A percentile compares a stretch with the other conserved stretches of the same genome.
Conservation (phyloP, 1,140 invertebrate species). For the Heliothis subflexa region DNA sequence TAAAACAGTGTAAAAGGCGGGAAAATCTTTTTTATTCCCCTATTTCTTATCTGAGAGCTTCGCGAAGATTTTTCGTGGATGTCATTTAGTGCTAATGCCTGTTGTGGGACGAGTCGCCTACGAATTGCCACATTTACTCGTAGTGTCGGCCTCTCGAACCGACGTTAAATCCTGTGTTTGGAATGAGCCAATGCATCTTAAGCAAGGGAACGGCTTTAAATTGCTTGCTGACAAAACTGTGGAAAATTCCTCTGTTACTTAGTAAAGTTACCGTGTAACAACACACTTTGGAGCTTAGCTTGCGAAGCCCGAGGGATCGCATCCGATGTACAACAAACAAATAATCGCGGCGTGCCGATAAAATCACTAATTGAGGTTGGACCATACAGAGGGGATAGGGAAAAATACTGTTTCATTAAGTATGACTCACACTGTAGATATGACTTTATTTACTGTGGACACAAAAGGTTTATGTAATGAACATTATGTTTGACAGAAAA, state of each 20-base stretch:
- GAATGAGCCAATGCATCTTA: slow-evolving; percentile 84
- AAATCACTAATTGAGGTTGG: slow-evolving; percentile 26
- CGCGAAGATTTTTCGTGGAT: slow-evolving; percentile 79
- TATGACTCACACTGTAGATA: slow-evolving; percentile 13
- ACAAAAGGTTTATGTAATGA: not conserved
- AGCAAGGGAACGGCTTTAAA: slow-evolving; percentile 77
- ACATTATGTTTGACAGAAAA: not conserved
- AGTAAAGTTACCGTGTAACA: slow-evolving; percentile 35
- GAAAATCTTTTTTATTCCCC: slow-evolving; percentile 71
- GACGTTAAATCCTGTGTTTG: slow-evolving; percentile 79
- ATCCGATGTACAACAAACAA: slow-evolving; percentile 16
- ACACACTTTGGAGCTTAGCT: slow-evolving; percentile 44
- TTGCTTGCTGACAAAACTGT: slow-evolving; percentile 70
- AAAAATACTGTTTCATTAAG: slow-evolving; percentile 24
- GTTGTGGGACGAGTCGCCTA: slow-evolving; percentile 77
- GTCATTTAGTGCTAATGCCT: slow-evolving; percentile 84
- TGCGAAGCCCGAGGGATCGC: not conserved
- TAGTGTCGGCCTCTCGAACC: slow-evolving; percentile 67
- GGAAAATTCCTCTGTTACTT: slow-evolving; percentile 51
- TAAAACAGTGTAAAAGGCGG: slow-evolving; percentile 55
- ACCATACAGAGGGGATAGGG: slow-evolving; percentile 1
- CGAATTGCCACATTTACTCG: slow-evolving; percentile 80
- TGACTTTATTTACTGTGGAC: not conserved
- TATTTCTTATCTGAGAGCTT: slow-evolving; percentile 74
- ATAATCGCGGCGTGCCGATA: slow-evolving; percentile 23